A percentile compares a stretch with the other conserved stretches of the same genome.
Conservation (phyloP, 1,140 invertebrate genomes). For the Papilio machaon region DNA sequence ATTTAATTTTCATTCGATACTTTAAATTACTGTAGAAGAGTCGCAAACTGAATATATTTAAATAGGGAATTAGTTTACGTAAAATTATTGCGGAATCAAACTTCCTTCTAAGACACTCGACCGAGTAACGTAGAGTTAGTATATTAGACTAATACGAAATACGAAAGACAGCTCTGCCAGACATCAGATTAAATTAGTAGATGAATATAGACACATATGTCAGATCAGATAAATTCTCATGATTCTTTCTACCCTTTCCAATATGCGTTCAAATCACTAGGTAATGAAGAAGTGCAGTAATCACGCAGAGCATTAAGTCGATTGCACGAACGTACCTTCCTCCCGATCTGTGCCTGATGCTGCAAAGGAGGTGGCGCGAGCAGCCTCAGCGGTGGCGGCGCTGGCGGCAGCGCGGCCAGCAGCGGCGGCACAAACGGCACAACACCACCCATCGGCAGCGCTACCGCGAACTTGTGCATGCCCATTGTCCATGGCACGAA, state of each 20-base stretch:
- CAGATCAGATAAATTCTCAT: too few species aligned
- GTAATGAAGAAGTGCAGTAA: not conserved
- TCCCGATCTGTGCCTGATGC: constrained; percentile 59
- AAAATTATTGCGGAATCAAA: not conserved
- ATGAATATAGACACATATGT: too few species aligned
- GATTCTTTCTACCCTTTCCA: not conserved
- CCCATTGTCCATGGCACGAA: constrained; percentile 75
- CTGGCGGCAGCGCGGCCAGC: constrained; percentile 68
- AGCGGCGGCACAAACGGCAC: constrained; percentile 72
- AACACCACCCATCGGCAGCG: constrained; percentile 74
- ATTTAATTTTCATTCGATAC: not conserved
- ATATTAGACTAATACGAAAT: not conserved
- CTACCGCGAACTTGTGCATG: constrained; percentile 75
- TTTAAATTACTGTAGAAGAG: not conserved
- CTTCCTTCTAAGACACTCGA: not conserved
- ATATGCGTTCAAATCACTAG: not conserved
- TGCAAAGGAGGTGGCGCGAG: constrained; percentile 65
- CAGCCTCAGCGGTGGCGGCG: constrained; percentile 67
- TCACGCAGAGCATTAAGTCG: not conserved
- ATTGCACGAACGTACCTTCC: constrained; percentile 61
- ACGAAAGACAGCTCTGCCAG: not conserved
- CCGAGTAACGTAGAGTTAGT: not conserved
- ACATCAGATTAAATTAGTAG: too few species aligned
- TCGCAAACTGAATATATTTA: not conserved
- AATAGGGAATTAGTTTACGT: not conserved